Evolutionary conservation across 2,797 vertebrate species (phyloP).

Genomic region (Sorex maritimensis): DNA sequence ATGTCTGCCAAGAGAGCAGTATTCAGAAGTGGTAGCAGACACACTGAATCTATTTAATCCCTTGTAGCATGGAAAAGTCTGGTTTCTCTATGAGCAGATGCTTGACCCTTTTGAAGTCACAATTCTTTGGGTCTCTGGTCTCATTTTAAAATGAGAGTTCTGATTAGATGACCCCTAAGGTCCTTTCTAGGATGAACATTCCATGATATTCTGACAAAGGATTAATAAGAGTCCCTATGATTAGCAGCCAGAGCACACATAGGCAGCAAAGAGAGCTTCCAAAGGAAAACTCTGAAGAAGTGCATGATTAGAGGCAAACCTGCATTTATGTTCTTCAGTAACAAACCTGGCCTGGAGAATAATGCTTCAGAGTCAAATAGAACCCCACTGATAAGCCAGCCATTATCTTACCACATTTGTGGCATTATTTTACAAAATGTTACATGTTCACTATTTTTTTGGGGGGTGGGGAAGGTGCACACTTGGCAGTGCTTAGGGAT

Average conservation of each 20-base stretch:
- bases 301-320: background rate
- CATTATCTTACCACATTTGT: background rate
- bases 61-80: background rate
- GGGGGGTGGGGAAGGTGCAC: too few species aligned
- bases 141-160: constrained; percentile 70
- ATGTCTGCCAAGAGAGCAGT: background rate
- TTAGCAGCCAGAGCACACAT: background rate
- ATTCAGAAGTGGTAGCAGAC: background rate
- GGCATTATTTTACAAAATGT: constrained; percentile 22
- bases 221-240: background rate
- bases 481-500: too few species aligned
- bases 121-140: background rate
- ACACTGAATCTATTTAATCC: background rate
- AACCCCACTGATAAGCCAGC: background rate
- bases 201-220: constrained; percentile 21
- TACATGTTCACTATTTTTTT: background rate
- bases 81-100: background rate
- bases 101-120: constrained; percentile 60
- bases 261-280: background rate
- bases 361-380: background rate
- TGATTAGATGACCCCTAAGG: constrained; percentile 72
- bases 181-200: constrained; percentile 32
- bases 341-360: background rate
- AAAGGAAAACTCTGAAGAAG: background rate
- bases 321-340: background rate